These are phyloP conservation scores for Yasuhikotakia modesta DNA, from an alignment of 2,797 vertebrate species.

Conservation along the genomic window DNA sequence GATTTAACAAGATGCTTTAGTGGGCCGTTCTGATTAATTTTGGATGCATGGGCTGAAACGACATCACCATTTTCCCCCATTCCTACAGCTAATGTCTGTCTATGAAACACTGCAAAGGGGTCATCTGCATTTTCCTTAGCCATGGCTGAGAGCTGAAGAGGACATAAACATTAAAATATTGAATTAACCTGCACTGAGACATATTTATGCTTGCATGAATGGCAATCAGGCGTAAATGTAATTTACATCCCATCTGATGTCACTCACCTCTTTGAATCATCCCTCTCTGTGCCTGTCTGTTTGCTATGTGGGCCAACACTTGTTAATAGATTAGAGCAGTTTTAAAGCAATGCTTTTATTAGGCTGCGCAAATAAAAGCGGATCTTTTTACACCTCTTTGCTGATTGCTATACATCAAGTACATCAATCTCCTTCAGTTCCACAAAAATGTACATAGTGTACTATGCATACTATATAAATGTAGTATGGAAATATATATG, in stretches of 20 bases:
- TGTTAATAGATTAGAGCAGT: background rate
- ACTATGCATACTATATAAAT: too few species aligned
- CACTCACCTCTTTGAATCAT: conserved; percentile 11
- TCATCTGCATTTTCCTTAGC: conserved; percentile 75
- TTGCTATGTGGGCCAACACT: conserved; percentile 4
- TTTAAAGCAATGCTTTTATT: conserved; percentile 4
- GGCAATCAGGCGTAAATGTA: conserved; percentile 2
- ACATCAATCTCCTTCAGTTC: too few species aligned
- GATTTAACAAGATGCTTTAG: conserved; percentile 88
- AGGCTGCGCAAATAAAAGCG: background rate
- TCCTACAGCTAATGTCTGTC: conserved; percentile 81
- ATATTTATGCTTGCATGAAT: conserved; percentile 7
- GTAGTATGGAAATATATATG: too few species aligned
- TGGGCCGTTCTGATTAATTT: conserved; percentile 87
- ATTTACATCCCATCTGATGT: conserved; percentile 1
- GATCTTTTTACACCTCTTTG: background rate
- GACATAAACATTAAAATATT: conserved; percentile 19
- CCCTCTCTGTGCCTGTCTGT: background rate
- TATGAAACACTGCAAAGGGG: conserved; percentile 83
- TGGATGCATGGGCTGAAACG: conserved; percentile 84
- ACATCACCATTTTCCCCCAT: conserved; percentile 88
- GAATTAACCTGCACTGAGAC: background rate
- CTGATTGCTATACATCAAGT: background rate
- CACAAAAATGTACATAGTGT: too few species aligned
- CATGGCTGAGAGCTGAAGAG: conserved; percentile 42